A percentile compares a stretch with the other conserved stretches of the same genome.
Conservation (phyloP, 2,888 invertebrate species). For the Clitarchus hookeri region DNA sequence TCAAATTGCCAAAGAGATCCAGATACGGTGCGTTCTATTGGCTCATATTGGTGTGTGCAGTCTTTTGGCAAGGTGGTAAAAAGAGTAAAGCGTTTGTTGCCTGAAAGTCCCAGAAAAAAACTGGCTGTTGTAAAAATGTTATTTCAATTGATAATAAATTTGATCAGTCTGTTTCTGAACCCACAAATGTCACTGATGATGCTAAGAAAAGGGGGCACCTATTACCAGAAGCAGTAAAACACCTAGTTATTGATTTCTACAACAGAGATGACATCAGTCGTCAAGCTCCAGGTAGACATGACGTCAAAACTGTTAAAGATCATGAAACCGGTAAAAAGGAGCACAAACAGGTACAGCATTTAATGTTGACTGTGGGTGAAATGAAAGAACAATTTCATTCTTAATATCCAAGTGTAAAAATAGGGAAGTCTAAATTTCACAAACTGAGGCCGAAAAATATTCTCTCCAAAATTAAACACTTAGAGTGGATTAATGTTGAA, state of each 20-base stretch:
- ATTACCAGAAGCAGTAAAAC: too few species aligned
- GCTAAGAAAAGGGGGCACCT: too few species aligned
- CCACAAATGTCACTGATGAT: too few species aligned
- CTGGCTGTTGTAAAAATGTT: too few species aligned
- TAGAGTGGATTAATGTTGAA: neutral
- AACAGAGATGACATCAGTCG: neutral
- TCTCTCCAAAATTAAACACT: neutral
- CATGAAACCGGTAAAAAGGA: neutral
- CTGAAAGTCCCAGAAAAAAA: neutral
- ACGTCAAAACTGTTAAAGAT: neutral
- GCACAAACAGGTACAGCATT: neutral
- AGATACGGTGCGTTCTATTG: neutral
- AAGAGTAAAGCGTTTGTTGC: neutral
- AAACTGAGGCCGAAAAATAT: neutral
- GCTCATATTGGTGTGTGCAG: neutral
- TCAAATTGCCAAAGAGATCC: neutral
- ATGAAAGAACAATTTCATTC: neutral
- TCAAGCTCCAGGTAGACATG: slow-evolving; percentile 1
- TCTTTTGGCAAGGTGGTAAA: neutral
- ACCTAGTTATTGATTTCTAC: too few species aligned
- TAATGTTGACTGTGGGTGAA: neutral
- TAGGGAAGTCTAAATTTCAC: neutral
- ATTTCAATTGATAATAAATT: too few species aligned
- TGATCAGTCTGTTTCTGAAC: too few species aligned
- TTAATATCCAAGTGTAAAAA: neutral